Evolutionary conservation across 2,888 invertebrate species (phyloP).

Genomic region (Troides helena): DNA sequence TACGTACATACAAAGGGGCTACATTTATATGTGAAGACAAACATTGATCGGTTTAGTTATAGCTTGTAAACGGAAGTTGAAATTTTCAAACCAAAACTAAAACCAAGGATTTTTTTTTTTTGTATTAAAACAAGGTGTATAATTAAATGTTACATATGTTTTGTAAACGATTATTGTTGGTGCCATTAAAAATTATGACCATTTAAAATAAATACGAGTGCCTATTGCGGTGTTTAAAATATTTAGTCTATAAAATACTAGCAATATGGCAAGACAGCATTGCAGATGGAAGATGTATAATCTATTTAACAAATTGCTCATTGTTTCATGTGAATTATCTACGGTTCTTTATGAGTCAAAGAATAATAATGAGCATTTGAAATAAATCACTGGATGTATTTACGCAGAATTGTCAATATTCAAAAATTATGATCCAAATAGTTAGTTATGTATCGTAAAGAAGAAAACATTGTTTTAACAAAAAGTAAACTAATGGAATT

Average conservation of each 20-base stretch:
- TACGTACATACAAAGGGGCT: constrained; percentile 76
- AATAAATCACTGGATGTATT: constrained; percentile 72
- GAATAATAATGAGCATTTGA: constrained; percentile 71
- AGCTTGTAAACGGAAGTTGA: constrained; percentile 65
- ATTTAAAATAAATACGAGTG: constrained; percentile 29
- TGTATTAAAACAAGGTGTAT: constrained; percentile 18
- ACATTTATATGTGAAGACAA: constrained; percentile 64
- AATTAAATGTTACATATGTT: constrained; percentile 16
- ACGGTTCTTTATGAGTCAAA: constrained; percentile 72
- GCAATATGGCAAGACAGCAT: constrained; percentile 78
- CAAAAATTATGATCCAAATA: constrained; percentile 60
- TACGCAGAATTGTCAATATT: constrained; percentile 60
- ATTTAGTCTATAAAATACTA: constrained; percentile 70
- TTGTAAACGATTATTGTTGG: constrained; percentile 6
- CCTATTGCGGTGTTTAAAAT: constrained; percentile 55
- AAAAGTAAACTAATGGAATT: constrained; percentile 36
- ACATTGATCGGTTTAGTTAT: constrained; percentile 60
- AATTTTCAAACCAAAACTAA: not conserved
- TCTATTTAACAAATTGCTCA: constrained; percentile 78
- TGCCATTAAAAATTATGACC: constrained; percentile 8
- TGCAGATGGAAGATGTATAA: constrained; percentile 77
- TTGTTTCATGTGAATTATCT: constrained; percentile 72
- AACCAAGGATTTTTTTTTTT: constrained; percentile 43
- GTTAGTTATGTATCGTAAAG: constrained; percentile 56
- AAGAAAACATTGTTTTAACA: constrained; percentile 41